Evolutionary conservation across 2,888 invertebrate genomes (phyloP), one percentile per base, ranked within the genome.

Genomic region (Strigamia maritima): DNA sequence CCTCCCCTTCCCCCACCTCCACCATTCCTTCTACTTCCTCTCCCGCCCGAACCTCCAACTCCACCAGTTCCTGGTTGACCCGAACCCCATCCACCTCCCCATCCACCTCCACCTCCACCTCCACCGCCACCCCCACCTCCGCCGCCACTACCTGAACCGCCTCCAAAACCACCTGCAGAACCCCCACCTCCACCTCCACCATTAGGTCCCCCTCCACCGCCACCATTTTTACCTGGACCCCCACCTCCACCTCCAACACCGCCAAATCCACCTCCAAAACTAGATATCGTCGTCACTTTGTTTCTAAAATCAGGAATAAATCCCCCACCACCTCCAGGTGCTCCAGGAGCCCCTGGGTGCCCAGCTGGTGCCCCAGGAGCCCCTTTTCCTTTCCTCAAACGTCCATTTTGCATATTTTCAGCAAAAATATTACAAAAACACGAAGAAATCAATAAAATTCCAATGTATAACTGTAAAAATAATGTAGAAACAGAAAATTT

Each of bases 131-230:
- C 75, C 4, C 75, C 75, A 16, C 75, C 75, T 10, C 44, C 44
- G 2, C 44, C 44, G 16, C 2, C 19, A 6, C 70, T 22, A 10
- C 26, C 28, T 10, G 19, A 26, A 70, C 28, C 70, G 19, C 6
- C 6, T 12, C 28, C 70, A 26, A 70, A 70, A 2, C 70, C 70
- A 14, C 70, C 28, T 19, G 19, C 70, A 70, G 14, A 14, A 10
- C 70, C 70, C 19, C 70, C 70, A 19, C 75, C 75, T 26, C 75
- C 75, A 28, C 75, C 75, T 26, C 75, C 75, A 19, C 75, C 75
- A 7, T 28, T 28, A 4, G 31, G 19, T 6, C 75, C 75, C 4
- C 75, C 75, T 6, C 75, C 28, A 28, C 75, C 75, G 3, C 75
- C 75, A 4, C 75, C 75, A 35, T 28, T 35, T 8, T 12, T 6